phyloP scores from a whole-genome alignment of 2,888 invertebrate genomes.

The Volucella bombylans region DNA sequence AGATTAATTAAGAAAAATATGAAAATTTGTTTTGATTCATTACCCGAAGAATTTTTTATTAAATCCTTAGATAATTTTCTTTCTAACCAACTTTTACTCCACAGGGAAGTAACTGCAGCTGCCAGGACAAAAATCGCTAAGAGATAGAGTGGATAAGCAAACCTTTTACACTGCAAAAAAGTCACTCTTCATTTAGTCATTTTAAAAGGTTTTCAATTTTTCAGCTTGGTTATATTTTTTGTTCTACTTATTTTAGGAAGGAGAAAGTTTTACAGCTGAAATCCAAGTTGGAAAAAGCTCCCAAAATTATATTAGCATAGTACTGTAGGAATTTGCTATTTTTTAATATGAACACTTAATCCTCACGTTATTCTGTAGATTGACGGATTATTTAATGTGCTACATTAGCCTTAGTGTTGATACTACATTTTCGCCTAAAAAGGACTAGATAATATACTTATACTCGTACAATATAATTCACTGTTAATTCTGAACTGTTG shows the following conservation, averaged over 20 bases:
- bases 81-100: slow-evolving; percentile 35
- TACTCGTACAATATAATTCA: too few species aligned
- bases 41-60: slow-evolving; percentile 75
- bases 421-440: too few species aligned
- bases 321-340: neutral
- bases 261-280: slow-evolving; percentile 29
- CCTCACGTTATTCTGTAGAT: too few species aligned
- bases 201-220: slow-evolving; percentile 37
- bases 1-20: slow-evolving; percentile 81
- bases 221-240: slow-evolving; percentile 13
- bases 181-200: slow-evolving; percentile 61
- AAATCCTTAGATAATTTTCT: slow-evolving; percentile 56
- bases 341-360: too few species aligned
- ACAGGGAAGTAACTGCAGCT: slow-evolving; percentile 1
- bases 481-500: too few species aligned
- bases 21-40: slow-evolving; percentile 81
- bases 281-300: slow-evolving; percentile 15
- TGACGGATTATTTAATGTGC: too few species aligned
- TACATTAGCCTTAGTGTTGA: too few species aligned
- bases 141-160: slow-evolving; percentile 8
- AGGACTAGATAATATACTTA: too few species aligned
- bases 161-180: slow-evolving; percentile 39
- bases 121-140: slow-evolving; percentile 1
- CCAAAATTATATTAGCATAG: slow-evolving; percentile 22
- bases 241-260: neutral